These are phyloP conservation scores for Epirrhoe alternata DNA, from an alignment of 2,888 invertebrate genomes.

Conservation along the genomic window DNA sequence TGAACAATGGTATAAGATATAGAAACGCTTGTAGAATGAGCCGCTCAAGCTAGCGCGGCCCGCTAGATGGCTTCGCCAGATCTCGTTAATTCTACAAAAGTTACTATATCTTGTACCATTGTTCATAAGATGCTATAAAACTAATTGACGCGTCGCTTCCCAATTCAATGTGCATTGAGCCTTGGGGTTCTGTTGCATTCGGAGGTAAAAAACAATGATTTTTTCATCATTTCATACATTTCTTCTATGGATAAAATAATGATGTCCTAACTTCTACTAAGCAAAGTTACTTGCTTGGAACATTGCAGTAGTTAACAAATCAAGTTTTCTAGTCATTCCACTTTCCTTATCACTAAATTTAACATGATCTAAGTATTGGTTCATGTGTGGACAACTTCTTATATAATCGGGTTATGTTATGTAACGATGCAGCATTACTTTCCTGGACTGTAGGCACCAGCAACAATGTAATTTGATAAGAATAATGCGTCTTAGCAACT, in stretches of 20 bases:
- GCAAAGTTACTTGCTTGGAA: background rate
- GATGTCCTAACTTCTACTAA: background rate
- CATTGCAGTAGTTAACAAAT: background rate
- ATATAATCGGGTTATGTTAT: background rate
- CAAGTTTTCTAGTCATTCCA: background rate
- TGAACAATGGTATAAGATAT: too few species aligned
- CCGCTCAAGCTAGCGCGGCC: too few species aligned
- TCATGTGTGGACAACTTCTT: background rate
- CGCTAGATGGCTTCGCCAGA: too few species aligned
- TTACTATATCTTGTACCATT: too few species aligned
- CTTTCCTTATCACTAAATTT: background rate
- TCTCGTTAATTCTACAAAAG: too few species aligned
- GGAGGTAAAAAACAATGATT: too few species aligned
- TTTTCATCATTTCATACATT: too few species aligned
- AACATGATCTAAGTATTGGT: background rate
- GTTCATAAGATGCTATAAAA: too few species aligned
- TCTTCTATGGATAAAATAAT: background rate
- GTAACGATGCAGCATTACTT: background rate
- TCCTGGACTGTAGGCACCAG: background rate
- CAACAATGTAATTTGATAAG: constrained; percentile 5
- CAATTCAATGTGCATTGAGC: too few species aligned
- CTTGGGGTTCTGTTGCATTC: too few species aligned
- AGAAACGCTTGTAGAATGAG: too few species aligned
- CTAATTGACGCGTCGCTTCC: too few species aligned
- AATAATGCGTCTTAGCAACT: constrained; percentile 8